A percentile compares a stretch with the other conserved stretches of the same genome.
Conservation (phyloP, 1,140 invertebrate species). For the Sweltsa coloradensis region DNA sequence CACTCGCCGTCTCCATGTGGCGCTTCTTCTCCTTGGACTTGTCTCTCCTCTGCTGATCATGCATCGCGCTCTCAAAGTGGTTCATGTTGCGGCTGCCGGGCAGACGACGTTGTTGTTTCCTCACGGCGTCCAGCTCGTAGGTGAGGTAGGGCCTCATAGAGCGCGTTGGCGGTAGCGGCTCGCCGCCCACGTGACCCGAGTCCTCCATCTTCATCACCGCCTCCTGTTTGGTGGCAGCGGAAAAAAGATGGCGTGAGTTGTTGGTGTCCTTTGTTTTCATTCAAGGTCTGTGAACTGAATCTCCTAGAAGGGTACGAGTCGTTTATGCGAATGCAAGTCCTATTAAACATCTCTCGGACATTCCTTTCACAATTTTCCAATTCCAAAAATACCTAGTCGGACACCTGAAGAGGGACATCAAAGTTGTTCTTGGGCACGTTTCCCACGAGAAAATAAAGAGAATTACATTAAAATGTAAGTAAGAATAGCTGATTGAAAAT, state of each 20-base stretch:
- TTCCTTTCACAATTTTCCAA: too few species aligned
- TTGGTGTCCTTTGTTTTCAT: too few species aligned
- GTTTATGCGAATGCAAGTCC: too few species aligned
- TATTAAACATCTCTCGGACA: too few species aligned
- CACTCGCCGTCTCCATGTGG: conserved; percentile 13
- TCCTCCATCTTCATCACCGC: conserved; percentile 51
- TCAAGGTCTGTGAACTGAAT: too few species aligned
- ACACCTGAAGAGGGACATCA: background rate
- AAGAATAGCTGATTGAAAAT: background rate
- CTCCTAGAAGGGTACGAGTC: too few species aligned
- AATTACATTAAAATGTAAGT: background rate
- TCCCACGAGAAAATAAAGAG: background rate
- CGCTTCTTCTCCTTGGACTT: conserved; percentile 13
- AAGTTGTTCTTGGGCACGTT: background rate
- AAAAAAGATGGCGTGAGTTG: too few species aligned
- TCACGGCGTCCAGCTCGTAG: conserved; percentile 48
- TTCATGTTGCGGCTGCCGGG: conserved; percentile 29
- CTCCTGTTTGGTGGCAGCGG: too few species aligned
- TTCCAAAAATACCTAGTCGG: too few species aligned
- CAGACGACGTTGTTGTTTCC: conserved; percentile 36
- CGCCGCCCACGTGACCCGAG: background rate
- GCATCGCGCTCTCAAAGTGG: conserved; percentile 26
- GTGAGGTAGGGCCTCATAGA: conserved; percentile 50
- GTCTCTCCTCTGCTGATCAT: conserved; percentile 18
- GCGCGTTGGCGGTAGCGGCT: conserved; percentile 31